Conservation (phyloP, 2,888 invertebrate genomes). For the Philereme transversata region DNA sequence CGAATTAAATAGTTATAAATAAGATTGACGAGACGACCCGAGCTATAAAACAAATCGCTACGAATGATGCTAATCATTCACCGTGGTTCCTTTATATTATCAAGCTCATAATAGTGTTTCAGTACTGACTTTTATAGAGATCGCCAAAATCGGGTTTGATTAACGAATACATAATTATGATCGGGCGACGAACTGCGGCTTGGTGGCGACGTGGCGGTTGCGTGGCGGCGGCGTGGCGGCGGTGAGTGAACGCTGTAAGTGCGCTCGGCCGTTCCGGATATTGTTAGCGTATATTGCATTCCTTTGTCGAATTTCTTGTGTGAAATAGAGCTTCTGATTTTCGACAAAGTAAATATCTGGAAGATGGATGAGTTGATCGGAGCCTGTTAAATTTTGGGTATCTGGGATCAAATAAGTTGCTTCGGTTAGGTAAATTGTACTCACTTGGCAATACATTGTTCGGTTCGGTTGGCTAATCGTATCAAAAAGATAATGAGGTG, state of each 20-base stretch:
- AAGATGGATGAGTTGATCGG: too few relatives aligned
- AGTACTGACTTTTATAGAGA: background rate
- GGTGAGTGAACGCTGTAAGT: background rate
- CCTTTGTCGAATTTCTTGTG: constrained; percentile 18
- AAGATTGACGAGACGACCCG: too few relatives aligned
- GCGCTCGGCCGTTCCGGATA: constrained; percentile 1
- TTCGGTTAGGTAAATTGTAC: background rate
- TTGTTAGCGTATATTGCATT: constrained; percentile 19
- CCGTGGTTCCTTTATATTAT: too few relatives aligned
- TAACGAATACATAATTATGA: background rate
- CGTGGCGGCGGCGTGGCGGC: background rate
- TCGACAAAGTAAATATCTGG: constrained; percentile 8
- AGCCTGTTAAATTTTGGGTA: background rate
- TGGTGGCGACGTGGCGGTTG: background rate
- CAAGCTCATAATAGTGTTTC: too few relatives aligned
- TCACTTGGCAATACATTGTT: background rate
- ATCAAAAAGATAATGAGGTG: constrained; percentile 3
- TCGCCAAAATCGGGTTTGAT: constrained; percentile 3
- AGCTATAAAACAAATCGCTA: too few relatives aligned
- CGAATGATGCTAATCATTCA: too few relatives aligned
- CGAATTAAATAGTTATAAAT: too few relatives aligned
- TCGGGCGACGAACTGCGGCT: background rate
- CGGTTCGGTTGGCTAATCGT: background rate
- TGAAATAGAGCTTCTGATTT: constrained; percentile 18
- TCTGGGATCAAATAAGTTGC: background rate